These are phyloP conservation scores for Lithophane ornitopus DNA, from an alignment of 2,888 invertebrate species.

Conservation along the genomic window DNA sequence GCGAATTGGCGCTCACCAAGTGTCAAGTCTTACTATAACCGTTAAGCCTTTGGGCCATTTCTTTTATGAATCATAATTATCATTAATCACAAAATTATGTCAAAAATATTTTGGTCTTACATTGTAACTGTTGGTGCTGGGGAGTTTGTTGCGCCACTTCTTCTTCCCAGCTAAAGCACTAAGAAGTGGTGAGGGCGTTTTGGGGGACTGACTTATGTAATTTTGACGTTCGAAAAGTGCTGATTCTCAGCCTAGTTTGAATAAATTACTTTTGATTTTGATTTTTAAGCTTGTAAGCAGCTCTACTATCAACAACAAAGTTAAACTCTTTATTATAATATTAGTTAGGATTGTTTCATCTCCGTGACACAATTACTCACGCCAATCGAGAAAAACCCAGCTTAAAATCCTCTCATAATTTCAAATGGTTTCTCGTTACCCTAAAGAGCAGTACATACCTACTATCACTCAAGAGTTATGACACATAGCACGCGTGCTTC, in stretches of 20 bases:
- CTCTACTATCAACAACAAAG: neutral
- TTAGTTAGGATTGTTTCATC: neutral
- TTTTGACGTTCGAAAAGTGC: too few species aligned
- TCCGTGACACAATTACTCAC: neutral
- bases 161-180: too few species aligned
- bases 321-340: slow-evolving; percentile 5
- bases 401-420: slow-evolving; percentile 1
- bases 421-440: slow-evolving; percentile 18
- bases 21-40: neutral
- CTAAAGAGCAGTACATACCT: slow-evolving; percentile 13
- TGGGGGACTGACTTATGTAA: too few species aligned
- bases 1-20: neutral
- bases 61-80: neutral
- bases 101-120: neutral
- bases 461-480: slow-evolving; percentile 27
- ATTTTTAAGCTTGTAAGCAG: neutral
- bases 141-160: too few species aligned
- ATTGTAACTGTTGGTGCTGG: too few species aligned
- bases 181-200: too few species aligned
- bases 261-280: too few species aligned
- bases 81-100: neutral
- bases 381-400: slow-evolving; percentile 5
- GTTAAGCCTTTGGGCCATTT: neutral
- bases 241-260: too few species aligned
- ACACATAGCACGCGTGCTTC: slow-evolving; percentile 39